Evolutionary conservation across 2,113 vertebrate species (phyloP).

Genomic region (Ursus arctos): DNA sequence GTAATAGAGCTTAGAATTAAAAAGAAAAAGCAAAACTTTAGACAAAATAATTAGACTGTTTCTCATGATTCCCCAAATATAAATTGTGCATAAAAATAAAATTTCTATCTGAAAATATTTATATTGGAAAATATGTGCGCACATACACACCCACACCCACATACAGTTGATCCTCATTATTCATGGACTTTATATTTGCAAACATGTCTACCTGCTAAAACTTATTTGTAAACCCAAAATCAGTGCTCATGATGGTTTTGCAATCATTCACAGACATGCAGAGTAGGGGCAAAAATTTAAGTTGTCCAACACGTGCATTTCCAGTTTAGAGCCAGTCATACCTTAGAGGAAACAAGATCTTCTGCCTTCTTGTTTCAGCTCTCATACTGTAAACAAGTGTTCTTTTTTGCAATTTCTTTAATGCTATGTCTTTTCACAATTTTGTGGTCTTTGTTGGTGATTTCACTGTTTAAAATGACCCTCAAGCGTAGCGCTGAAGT

Average conservation of each 20-base stretch:
- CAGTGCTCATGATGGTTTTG: neutral
- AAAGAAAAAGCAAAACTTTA: neutral
- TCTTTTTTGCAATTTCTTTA: neutral
- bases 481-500: accelerated
- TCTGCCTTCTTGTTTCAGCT: neutral
- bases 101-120: neutral
- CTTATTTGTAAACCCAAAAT: neutral
- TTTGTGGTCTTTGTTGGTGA: neutral
- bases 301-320: neutral
- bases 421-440: neutral
- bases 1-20: constrained; percentile 42
- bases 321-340: neutral
- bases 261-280: neutral
- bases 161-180: neutral
- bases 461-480: neutral
- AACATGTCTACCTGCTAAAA: neutral
- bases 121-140: neutral
- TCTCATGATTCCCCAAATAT: neutral
- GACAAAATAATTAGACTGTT: neutral
- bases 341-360: neutral
- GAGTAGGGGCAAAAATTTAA: neutral
- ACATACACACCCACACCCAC: neutral
- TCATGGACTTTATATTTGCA: neutral
- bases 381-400: neutral
- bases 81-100: neutral